phyloP scores from a whole-genome alignment of 2,797 vertebrate genomes.

The Adelosebastes latens region DNA sequence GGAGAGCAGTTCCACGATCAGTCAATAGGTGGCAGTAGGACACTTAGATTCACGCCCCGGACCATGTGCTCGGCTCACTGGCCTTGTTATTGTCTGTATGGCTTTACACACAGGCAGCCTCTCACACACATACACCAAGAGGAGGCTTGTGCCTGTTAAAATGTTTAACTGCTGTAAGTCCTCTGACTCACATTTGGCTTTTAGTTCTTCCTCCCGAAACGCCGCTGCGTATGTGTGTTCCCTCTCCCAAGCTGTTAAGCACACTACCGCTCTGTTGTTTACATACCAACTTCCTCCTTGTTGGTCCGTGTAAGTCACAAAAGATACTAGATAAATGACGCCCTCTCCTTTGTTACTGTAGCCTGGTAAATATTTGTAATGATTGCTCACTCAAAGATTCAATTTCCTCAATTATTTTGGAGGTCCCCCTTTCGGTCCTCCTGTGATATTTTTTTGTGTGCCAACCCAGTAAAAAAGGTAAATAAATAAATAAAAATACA shows the following conservation, averaged over 20 bases:
- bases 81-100: constrained; percentile 66
- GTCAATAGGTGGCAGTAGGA: constrained; percentile 80
- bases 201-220: constrained; percentile 59
- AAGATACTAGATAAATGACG: constrained; percentile 29
- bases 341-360: constrained; percentile 7
- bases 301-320: constrained; percentile 24
- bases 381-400: not conserved
- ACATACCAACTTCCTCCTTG: constrained; percentile 50
- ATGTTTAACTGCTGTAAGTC: constrained; percentile 71
- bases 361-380: constrained; percentile 32
- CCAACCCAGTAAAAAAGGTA: not conserved
- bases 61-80: constrained; percentile 59
- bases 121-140: constrained; percentile 33
- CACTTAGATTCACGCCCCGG: constrained; percentile 47
- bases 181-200: constrained; percentile 76
- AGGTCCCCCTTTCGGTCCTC: not conserved
- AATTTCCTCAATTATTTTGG: not conserved
- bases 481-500: not conserved
- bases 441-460: not conserved
- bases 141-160: constrained; percentile 62
- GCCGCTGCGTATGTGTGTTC: constrained; percentile 16
- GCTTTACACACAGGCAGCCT: constrained; percentile 20
- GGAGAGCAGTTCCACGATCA: constrained; percentile 33
- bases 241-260: constrained; percentile 43
- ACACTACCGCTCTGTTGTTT: constrained; percentile 42